These are phyloP conservation scores for Syngnathoides biaculeatus DNA, from an alignment of 2,113 vertebrate species.

Conservation along the genomic window DNA sequence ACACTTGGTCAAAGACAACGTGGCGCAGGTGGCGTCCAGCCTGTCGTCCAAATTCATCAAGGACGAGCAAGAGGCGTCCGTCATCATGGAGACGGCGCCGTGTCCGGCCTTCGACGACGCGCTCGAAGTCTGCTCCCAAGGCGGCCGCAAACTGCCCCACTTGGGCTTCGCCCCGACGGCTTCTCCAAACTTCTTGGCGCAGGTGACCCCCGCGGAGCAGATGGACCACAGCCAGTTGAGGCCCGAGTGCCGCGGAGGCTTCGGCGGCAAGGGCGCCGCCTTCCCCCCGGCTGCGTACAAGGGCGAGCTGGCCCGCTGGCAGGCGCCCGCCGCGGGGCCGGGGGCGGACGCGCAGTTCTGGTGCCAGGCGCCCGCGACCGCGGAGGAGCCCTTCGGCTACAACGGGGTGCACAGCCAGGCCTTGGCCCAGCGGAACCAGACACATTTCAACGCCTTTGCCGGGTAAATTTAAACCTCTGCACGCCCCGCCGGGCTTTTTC, in stretches of 20 bases:
- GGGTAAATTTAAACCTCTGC: slow-evolving; percentile 27
- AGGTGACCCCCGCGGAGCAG: slow-evolving; percentile 48
- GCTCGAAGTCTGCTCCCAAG: slow-evolving; percentile 46
- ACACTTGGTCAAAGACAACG: slow-evolving; percentile 30
- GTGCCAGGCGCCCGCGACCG: slow-evolving; percentile 48
- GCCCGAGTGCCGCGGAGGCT: slow-evolving; percentile 42
- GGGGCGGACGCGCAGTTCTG: slow-evolving; percentile 56
- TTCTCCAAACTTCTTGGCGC: slow-evolving; percentile 48
- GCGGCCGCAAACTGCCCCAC: slow-evolving; percentile 33
- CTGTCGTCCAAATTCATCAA: slow-evolving; percentile 63
- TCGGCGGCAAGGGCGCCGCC: slow-evolving; percentile 15
- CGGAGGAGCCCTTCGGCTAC: slow-evolving; percentile 55
- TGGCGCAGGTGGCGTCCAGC: not conserved
- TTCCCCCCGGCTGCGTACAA: slow-evolving; percentile 33
- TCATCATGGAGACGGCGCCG: slow-evolving; percentile 43
- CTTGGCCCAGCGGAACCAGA: slow-evolving; percentile 41
- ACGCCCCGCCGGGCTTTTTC: not conserved
- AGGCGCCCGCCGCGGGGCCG: slow-evolving; percentile 32
- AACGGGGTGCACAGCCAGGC: slow-evolving; percentile 46
- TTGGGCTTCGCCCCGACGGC: slow-evolving; percentile 23
- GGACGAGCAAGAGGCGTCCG: slow-evolving; percentile 62
- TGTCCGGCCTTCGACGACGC: slow-evolving; percentile 50
- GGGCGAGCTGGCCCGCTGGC: slow-evolving; percentile 51
- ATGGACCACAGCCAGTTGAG: slow-evolving; percentile 31
- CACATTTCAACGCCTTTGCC: slow-evolving; percentile 48